These are phyloP conservation scores for Thalassophryne amazonica DNA, from an alignment of 2,797 vertebrate species.

Conservation along the genomic window DNA sequence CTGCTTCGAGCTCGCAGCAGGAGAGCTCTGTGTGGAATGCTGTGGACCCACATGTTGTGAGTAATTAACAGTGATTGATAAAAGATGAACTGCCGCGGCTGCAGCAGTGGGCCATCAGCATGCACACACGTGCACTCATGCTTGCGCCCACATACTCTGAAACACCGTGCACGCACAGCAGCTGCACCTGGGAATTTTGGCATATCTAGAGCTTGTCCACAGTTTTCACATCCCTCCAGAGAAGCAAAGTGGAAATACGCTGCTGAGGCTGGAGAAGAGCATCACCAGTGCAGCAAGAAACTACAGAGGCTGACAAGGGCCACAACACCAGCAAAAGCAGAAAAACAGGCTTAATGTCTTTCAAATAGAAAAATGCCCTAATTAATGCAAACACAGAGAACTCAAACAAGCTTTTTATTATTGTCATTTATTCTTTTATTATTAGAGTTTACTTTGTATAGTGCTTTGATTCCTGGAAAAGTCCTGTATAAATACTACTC, in stretches of 20 bases:
- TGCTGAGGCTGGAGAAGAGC: slow-evolving; percentile 37
- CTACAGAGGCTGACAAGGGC: too few relatives aligned
- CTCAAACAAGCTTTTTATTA: too few relatives aligned
- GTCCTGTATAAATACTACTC: too few relatives aligned
- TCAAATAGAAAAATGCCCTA: too few relatives aligned
- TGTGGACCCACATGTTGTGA: slow-evolving; percentile 68
- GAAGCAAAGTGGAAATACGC: slow-evolving; percentile 36
- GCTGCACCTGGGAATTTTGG: slow-evolving; percentile 84
- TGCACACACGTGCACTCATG: slow-evolving; percentile 13
- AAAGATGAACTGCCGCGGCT: slow-evolving; percentile 71
- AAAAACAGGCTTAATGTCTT: too few relatives aligned
- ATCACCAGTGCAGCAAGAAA: too few relatives aligned
- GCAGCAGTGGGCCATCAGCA: slow-evolving; percentile 10
- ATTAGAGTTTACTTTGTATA: too few relatives aligned
- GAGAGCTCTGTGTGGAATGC: slow-evolving; percentile 71
- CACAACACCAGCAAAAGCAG: too few relatives aligned
- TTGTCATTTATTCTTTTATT: too few relatives aligned
- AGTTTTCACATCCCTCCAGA: slow-evolving; percentile 55
- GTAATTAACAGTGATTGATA: slow-evolving; percentile 83
- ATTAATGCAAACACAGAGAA: too few relatives aligned
- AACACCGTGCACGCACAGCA: slow-evolving; percentile 31
- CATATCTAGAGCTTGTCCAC: slow-evolving; percentile 64
- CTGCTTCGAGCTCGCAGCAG: slow-evolving; percentile 26
- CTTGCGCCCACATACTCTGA: slow-evolving; percentile 22
- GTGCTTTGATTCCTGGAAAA: too few relatives aligned